A percentile compares a stretch with the other conserved stretches of the same genome.
These are phyloP conservation scores for Ectemnius lituratus DNA, from an alignment of 2,888 invertebrate genomes.

Conservation along the genomic window DNA sequence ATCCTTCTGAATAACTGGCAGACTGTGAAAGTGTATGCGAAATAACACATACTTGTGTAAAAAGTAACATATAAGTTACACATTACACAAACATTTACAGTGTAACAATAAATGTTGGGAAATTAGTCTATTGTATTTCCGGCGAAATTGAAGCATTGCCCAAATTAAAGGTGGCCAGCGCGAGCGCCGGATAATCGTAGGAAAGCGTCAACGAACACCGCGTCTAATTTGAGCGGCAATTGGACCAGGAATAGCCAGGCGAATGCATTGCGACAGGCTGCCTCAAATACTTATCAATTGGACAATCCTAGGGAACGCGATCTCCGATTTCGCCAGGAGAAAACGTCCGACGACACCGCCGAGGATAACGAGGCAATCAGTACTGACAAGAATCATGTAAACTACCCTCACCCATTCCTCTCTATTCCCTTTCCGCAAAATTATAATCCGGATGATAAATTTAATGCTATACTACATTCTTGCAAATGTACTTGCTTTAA, in stretches of 20 bases:
- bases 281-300: constrained; percentile 21
- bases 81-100: background rate
- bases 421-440: constrained; percentile 14
- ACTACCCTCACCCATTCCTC: constrained; percentile 12
- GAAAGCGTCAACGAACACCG: constrained; percentile 17
- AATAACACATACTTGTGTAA: background rate
- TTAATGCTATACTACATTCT: too few species aligned
- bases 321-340: constrained; percentile 17
- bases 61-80: background rate
- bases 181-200: constrained; percentile 23
- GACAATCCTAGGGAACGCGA: constrained; percentile 15
- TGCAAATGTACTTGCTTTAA: too few species aligned
- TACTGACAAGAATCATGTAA: constrained; percentile 34
- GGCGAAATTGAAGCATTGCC: background rate
- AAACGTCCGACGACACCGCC: constrained; percentile 37
- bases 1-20: too few species aligned
- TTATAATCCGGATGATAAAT: too few species aligned
- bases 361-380: constrained; percentile 17
- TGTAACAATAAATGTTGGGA: background rate
- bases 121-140: background rate
- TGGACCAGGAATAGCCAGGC: constrained; percentile 26
- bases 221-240: constrained; percentile 14
- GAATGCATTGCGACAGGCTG: constrained; percentile 16
- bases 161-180: constrained; percentile 22
- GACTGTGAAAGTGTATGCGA: too few species aligned